Conservation (phyloP, 1,140 invertebrate species). For the Cecropterus lyciades region DNA sequence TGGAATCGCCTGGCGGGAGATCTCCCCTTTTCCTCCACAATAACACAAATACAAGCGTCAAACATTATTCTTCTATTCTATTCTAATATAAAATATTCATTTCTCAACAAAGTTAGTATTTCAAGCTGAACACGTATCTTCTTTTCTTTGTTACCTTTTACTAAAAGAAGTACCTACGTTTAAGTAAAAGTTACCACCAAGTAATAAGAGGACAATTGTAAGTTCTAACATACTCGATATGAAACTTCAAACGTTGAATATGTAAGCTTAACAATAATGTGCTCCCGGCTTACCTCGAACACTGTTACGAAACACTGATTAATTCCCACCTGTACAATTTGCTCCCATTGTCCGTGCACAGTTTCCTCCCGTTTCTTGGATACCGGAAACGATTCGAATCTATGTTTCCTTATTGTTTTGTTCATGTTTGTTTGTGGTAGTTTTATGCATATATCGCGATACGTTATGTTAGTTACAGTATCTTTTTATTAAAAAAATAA, state of each 20-base stretch:
- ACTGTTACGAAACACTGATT: constrained; percentile 43
- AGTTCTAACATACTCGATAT: not conserved
- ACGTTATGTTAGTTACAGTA: not conserved
- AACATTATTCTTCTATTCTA: no score
- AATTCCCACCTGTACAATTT: constrained; percentile 60
- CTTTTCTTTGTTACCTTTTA: no score
- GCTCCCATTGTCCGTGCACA: constrained; percentile 46
- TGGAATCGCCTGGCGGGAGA: no score
- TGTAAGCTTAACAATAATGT: constrained; percentile 22
- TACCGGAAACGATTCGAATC: constrained; percentile 5
- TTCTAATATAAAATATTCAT: no score
- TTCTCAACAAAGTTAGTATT: no score
- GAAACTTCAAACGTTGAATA: constrained; percentile 16
- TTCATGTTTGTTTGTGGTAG: not conserved
- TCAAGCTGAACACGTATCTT: no score
- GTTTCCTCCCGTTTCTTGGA: constrained; percentile 20
- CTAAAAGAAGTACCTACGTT: no score
- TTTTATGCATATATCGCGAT: not conserved
- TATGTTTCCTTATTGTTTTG: constrained; percentile 13
- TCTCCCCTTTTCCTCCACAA: no score
- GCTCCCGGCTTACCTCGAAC: constrained; percentile 15
- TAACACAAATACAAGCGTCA: no score
- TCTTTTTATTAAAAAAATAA: no score
- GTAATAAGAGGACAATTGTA: not conserved
- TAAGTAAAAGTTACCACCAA: no score